Conservation (phyloP, 1,140 invertebrate species). For the Drosophila pandora region DNA sequence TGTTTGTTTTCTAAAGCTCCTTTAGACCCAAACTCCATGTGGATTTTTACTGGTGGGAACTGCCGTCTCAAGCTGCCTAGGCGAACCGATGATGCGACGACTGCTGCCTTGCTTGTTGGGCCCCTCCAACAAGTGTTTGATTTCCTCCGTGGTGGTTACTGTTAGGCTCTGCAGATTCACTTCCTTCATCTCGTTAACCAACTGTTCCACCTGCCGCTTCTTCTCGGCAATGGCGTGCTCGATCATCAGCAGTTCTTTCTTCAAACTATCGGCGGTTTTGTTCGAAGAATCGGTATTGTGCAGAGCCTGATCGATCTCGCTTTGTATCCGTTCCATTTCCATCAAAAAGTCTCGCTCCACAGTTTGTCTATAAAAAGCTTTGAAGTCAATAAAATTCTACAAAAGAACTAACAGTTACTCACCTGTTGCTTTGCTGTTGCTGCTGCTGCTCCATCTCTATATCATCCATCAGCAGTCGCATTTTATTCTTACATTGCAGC, state of each 20-base stretch:
- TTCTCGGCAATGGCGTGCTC: constrained; percentile 93
- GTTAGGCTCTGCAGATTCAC: constrained; percentile 94
- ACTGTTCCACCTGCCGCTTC: constrained; percentile 92
- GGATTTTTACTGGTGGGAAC: constrained; percentile 97
- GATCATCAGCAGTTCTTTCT: constrained; percentile 90
- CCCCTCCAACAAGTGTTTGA: constrained; percentile 91
- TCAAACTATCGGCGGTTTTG: constrained; percentile 91
- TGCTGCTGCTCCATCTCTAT: constrained; percentile 85
- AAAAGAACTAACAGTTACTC: not conserved
- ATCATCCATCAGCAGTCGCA: constrained; percentile 89
- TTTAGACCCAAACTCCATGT: constrained; percentile 97
- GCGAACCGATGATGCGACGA: constrained; percentile 94
- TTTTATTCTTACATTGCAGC: constrained; percentile 94
- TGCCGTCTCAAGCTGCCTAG: constrained; percentile 95
- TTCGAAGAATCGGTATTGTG: constrained; percentile 91
- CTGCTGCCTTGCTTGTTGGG: constrained; percentile 93
- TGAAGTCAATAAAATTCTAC: not conserved
- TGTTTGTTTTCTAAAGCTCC: constrained; percentile 3
- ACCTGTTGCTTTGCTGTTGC: constrained; percentile 80
- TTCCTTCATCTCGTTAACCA: constrained; percentile 95
- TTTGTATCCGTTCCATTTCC: constrained; percentile 92
- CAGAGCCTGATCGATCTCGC: constrained; percentile 92
- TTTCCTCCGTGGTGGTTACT: constrained; percentile 92
- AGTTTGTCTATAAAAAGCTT: constrained; percentile 84
- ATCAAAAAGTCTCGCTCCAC: constrained; percentile 90